Evolutionary conservation across 2,797 vertebrate species (phyloP).

Genomic region (Oreochromis grahami): DNA sequence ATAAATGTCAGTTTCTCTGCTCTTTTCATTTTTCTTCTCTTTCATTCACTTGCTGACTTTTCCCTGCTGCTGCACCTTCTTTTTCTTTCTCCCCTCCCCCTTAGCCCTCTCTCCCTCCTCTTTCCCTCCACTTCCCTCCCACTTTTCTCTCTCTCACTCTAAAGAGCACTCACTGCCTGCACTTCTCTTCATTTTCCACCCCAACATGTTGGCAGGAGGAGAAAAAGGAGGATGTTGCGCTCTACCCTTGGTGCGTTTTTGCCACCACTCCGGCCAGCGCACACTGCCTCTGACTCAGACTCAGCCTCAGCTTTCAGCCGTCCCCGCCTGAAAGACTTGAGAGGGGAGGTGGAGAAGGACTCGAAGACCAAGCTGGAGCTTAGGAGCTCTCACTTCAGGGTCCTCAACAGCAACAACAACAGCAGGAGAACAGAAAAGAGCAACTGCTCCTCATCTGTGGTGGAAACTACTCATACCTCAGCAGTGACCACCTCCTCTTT

Average conservation of each 20-base stretch:
- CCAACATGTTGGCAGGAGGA: slow-evolving; percentile 76
- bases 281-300: slow-evolving; percentile 56
- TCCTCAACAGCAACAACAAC: slow-evolving; percentile 49
- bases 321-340: slow-evolving; percentile 67
- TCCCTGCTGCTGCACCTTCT: slow-evolving; percentile 30
- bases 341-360: slow-evolving; percentile 48
- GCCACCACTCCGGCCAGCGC: slow-evolving; percentile 63
- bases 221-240: slow-evolving; percentile 71
- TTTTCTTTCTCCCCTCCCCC: slow-evolving; percentile 45
- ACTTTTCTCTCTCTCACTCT: slow-evolving; percentile 62
- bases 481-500: slow-evolving; percentile 47
- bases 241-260: slow-evolving; percentile 66
- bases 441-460: slow-evolving; percentile 49
- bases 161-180: slow-evolving; percentile 60
- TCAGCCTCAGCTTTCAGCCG: slow-evolving; percentile 57
- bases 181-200: slow-evolving; percentile 67
- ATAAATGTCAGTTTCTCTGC: neutral
- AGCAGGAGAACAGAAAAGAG: slow-evolving; percentile 42
- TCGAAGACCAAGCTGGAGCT: slow-evolving; percentile 45
- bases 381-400: slow-evolving; percentile 43
- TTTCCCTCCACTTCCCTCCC: slow-evolving; percentile 52
- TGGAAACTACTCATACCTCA: slow-evolving; percentile 60
- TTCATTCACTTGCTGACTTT: slow-evolving; percentile 21
- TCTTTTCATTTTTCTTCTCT: neutral
- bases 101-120: slow-evolving; percentile 36